Conservation (phyloP, 2,888 invertebrate species). For the Tillus elongatus region DNA sequence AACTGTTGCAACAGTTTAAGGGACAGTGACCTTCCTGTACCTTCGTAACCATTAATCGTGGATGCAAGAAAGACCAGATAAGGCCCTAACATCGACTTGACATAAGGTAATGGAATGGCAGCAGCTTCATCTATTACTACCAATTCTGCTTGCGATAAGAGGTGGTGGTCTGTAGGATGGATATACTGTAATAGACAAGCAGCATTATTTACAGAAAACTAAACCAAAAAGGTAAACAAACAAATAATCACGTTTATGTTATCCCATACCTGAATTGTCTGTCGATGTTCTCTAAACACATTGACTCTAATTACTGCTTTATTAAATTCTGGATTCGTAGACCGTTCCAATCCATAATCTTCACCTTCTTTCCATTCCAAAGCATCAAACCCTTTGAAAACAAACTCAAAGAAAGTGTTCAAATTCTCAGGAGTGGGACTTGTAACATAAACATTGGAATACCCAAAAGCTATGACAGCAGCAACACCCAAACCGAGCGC, state of each 20-base stretch:
- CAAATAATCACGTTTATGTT: not conserved
- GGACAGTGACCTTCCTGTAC: slow-evolving; percentile 85
- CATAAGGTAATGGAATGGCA: slow-evolving; percentile 83
- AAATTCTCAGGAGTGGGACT: slow-evolving; percentile 93
- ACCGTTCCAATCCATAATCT: slow-evolving; percentile 65
- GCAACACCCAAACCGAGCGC: slow-evolving; percentile 82
- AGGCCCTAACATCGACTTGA: slow-evolving; percentile 72
- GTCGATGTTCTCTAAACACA: slow-evolving; percentile 73
- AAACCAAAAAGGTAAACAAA: too few relatives aligned
- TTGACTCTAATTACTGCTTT: slow-evolving; percentile 86
- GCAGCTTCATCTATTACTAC: slow-evolving; percentile 94
- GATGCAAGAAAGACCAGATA: slow-evolving; percentile 90
- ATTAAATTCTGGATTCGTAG: slow-evolving; percentile 63
- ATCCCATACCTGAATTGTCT: slow-evolving; percentile 66
- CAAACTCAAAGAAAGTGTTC: slow-evolving; percentile 86
- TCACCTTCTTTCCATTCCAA: slow-evolving; percentile 83
- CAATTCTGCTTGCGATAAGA: slow-evolving; percentile 81
- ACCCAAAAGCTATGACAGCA: slow-evolving; percentile 62
- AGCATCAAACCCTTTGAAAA: slow-evolving; percentile 83
- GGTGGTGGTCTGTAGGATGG: slow-evolving; percentile 74
- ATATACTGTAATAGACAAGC: slow-evolving; percentile 64
- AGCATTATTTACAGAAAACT: slow-evolving; percentile 9
- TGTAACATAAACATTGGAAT: slow-evolving; percentile 84
- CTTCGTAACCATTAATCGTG: slow-evolving; percentile 89
- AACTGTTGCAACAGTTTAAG: slow-evolving; percentile 82